These are phyloP conservation scores for Riptortus pedestris DNA, from an alignment of 1,140 invertebrate genomes.

Conservation along the genomic window DNA sequence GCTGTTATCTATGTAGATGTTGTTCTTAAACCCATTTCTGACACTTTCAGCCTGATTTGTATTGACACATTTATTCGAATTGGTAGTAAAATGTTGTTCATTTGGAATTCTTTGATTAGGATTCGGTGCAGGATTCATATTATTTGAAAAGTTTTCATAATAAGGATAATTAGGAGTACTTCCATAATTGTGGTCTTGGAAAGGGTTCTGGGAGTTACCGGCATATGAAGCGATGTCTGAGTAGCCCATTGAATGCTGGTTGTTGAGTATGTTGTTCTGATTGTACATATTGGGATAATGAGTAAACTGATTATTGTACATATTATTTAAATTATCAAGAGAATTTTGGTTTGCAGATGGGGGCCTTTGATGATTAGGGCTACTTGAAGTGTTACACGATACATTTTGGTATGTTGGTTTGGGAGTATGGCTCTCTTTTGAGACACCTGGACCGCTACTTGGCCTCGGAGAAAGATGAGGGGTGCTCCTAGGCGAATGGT, in stretches of 20 bases:
- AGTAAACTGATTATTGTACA: background rate
- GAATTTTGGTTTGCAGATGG: background rate
- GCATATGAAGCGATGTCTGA: background rate
- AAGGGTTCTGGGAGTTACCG: background rate
- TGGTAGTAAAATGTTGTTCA: background rate
- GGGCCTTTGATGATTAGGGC: background rate
- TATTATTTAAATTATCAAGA: background rate
- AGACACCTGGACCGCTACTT: background rate
- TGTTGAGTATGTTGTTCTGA: background rate
- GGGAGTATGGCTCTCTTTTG: background rate
- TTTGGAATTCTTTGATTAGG: background rate
- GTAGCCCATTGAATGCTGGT: background rate
- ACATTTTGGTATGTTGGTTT: background rate
- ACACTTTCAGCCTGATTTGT: background rate
- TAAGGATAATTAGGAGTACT: background rate
- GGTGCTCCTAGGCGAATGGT: background rate
- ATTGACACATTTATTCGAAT: background rate
- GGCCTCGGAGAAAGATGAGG: background rate
- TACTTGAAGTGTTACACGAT: slow-evolving; percentile 1
- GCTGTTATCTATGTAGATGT: background rate
- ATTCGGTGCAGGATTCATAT: background rate
- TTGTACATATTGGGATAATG: background rate
- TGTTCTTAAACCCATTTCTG: background rate
- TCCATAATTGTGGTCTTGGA: background rate
- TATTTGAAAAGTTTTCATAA: slow-evolving; percentile 3